A percentile compares a stretch with the other conserved stretches of the same genome.
Evolutionary conservation across 2,113 vertebrate genomes (phyloP).

Genomic region (Odocoileus hemionus): DNA sequence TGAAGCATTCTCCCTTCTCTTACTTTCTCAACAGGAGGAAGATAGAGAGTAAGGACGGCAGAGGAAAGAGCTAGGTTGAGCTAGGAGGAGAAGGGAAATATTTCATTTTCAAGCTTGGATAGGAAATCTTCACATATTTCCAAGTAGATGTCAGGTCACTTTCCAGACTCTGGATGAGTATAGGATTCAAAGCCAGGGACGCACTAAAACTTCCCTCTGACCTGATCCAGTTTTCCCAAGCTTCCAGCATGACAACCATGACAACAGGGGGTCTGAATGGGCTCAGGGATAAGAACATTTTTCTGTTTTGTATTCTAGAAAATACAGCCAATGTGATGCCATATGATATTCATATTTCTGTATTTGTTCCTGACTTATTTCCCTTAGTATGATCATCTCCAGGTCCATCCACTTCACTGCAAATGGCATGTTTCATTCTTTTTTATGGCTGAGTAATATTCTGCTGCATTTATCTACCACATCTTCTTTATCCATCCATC

Average conservation of each 20-base stretch:
- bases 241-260: not conserved
- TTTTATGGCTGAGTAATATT: not conserved
- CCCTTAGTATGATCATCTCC: not conserved
- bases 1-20: not conserved
- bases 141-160: not conserved
- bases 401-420: not conserved
- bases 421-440: not conserved
- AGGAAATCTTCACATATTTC: not conserved
- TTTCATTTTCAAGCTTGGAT: not conserved
- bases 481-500: not conserved
- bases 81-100: not conserved
- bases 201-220: slow-evolving; percentile 48
- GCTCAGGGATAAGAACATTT: not conserved
- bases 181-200: slow-evolving; percentile 52
- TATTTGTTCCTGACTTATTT: not conserved
- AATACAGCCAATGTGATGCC: not conserved
- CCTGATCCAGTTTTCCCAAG: not conserved
- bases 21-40: not conserved
- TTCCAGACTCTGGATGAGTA: not conserved
- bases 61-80: not conserved
- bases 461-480: not conserved
- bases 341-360: not conserved
- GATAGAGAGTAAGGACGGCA: not conserved
- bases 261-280: not conserved
- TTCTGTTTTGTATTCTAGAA: not conserved